phyloP scores from a whole-genome alignment of 2,797 vertebrate species.

The Luscinia luscinia region DNA sequence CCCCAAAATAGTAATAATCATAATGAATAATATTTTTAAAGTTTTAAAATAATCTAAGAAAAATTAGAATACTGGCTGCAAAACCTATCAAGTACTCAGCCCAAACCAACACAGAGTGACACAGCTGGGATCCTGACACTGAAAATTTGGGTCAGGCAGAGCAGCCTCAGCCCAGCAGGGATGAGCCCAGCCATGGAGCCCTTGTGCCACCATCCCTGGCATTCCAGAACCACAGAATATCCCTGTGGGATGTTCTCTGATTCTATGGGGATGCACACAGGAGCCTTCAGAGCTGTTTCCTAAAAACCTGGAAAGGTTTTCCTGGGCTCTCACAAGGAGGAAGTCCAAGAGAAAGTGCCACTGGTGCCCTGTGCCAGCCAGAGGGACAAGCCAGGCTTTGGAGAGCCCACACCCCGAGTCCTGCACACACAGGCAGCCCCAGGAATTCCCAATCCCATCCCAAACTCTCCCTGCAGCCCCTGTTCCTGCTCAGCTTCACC shows the following conservation, averaged over 20 bases:
- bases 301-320: neutral
- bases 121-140: accelerated
- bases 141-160: accelerated
- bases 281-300: accelerated
- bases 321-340: neutral
- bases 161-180: accelerated
- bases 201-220: neutral
- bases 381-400: neutral
- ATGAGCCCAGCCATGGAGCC: neutral
- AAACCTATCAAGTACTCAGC: neutral
- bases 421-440: neutral
- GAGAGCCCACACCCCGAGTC: neutral
- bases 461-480: accelerated
- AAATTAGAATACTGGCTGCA: neutral
- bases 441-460: neutral
- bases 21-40: neutral
- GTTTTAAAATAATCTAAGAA: neutral
- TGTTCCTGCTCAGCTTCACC: neutral
- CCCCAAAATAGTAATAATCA: neutral
- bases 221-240: accelerated
- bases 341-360: accelerated
- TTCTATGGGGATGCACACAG: accelerated
- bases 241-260: accelerated
- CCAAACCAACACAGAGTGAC: neutral
- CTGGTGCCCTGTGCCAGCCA: accelerated